A percentile compares a stretch with the other conserved stretches of the same genome.
phyloP scores from a whole-genome alignment of 2,113 vertebrate genomes.

The Indri indri region DNA sequence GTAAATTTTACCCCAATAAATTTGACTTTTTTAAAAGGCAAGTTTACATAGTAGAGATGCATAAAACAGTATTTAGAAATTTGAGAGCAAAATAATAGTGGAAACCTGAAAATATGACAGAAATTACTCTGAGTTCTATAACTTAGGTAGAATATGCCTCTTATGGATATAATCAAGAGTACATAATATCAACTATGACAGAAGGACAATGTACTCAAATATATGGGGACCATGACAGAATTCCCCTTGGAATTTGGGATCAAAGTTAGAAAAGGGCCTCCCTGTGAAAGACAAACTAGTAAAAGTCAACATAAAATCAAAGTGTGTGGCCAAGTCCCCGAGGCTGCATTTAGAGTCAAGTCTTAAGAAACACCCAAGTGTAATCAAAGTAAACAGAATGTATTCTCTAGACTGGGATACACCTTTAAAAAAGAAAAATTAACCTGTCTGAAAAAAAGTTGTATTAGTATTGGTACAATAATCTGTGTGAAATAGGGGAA shows the following conservation, averaged over 20 bases:
- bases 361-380: not conserved
- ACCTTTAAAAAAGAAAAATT: not conserved
- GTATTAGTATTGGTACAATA: not conserved
- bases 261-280: not conserved
- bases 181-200: not conserved
- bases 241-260: not conserved
- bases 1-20: not conserved
- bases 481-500: not conserved
- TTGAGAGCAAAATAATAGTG: not conserved
- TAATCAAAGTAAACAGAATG: not conserved
- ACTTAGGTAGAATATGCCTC: not conserved
- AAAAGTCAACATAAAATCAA: slow-evolving; percentile 29
- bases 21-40: not conserved
- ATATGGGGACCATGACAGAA: not conserved
- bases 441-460: not conserved
- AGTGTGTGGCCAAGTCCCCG: not conserved
- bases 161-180: not conserved
- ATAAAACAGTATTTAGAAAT: not conserved
- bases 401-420: not conserved
- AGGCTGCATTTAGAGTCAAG: not conserved
- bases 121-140: not conserved
- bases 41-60: not conserved
- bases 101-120: not conserved
- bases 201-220: not conserved
- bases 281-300: not conserved